Percentiles rank a stretch among this genome's conserved stretches.
These are phyloP conservation scores for Merops nubicus DNA, from an alignment of 2,113 vertebrate genomes.

Conservation along the genomic window DNA sequence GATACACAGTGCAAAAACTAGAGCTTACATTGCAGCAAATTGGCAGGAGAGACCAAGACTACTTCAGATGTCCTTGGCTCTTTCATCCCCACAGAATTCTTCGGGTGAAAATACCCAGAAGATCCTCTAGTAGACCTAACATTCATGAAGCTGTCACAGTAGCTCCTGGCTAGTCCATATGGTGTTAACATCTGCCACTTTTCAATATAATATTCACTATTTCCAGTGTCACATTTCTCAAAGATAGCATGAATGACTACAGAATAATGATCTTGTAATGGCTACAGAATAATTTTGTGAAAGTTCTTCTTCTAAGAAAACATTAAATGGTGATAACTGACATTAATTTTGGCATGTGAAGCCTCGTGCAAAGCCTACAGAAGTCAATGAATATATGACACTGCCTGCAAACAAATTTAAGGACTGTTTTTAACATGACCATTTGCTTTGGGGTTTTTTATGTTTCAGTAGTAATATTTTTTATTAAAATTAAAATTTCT, in stretches of 20 bases:
- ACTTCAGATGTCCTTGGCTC: neutral
- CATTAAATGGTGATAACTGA: neutral
- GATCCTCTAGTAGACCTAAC: neutral
- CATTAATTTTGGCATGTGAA: neutral
- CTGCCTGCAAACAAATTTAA: neutral
- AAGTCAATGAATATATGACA: neutral
- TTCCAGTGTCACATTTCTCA: neutral
- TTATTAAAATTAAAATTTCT: neutral
- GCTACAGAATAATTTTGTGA: neutral
- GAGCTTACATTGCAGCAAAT: neutral
- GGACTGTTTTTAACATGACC: neutral
- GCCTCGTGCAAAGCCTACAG: neutral
- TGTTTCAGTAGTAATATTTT: neutral
- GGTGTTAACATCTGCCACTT: neutral
- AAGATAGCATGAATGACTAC: neutral
- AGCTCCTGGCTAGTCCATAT: neutral
- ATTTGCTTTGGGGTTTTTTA: neutral
- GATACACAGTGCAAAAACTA: neutral
- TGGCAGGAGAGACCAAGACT: neutral
- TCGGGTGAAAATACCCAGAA: neutral
- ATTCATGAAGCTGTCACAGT: neutral
- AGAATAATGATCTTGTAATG: neutral
- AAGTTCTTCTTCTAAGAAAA: conserved; percentile 19
- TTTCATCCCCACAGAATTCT: neutral
- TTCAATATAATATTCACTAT: neutral